A percentile compares a stretch with the other conserved stretches of the same genome.
phyloP scores from a whole-genome alignment of 2,113 vertebrate species.

The Gopherus evgoodei region DNA sequence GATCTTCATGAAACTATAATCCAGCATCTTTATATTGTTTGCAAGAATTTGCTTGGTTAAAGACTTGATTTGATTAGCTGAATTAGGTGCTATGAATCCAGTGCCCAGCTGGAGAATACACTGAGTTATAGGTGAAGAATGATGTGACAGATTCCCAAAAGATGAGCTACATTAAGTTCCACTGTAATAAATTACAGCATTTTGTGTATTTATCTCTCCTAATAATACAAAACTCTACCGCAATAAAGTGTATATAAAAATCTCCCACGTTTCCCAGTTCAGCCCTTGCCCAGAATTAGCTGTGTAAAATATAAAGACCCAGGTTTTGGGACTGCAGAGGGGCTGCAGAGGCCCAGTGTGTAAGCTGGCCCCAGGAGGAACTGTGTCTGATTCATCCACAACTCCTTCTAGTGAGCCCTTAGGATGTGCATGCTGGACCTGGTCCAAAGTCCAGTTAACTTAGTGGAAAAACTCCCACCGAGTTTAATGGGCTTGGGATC shows the following conservation, averaged over 20 bases:
- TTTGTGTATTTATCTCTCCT: neutral
- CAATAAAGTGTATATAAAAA: neutral
- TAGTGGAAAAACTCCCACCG: neutral
- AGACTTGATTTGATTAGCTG: neutral
- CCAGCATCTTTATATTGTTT: neutral
- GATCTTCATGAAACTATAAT: neutral
- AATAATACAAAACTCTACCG: neutral
- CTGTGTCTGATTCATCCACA: neutral
- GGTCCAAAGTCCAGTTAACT: neutral
- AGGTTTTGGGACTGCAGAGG: neutral
- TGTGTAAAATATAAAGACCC: neutral
- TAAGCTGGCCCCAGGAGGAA: neutral
- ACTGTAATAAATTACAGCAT: neutral
- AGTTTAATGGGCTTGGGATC: no score
- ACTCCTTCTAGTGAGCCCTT: neutral
- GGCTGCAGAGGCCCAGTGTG: fast-evolving
- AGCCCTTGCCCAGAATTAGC: neutral
- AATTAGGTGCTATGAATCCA: neutral
- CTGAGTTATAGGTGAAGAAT: neutral
- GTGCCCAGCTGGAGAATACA: neutral
- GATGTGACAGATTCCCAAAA: neutral
- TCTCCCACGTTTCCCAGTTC: neutral
- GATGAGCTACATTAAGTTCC: neutral
- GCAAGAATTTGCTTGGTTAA: neutral
- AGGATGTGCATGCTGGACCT: neutral